Base-by-base conservation (phyloP, 2,113 vertebrate species). In the Sapayoa aenigma region DNA sequence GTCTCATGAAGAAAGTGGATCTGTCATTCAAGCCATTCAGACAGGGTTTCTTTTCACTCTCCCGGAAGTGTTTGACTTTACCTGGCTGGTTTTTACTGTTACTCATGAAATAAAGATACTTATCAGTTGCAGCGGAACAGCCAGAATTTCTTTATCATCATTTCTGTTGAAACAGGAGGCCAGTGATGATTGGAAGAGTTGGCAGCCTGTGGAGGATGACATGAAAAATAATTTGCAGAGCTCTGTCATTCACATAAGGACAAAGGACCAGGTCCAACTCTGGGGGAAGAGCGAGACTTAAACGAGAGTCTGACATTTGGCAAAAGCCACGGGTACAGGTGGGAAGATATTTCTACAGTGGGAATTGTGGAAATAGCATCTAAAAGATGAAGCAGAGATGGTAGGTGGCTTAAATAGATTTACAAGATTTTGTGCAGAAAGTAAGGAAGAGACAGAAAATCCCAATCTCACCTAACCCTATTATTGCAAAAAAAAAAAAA, bases 61-160 rank as follows among this genome's bases (percentile, higher is more conserved):
- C n/a, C 82, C 94, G 84, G 66, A 95, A 97, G 80, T 63, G 84
- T 60, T 89, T 93, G 65, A 62, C 67, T 77, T 84, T 74, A 71
- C 35, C 60, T 78, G 73, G 55, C 5, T 2, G 33, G 78, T 94
- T 90, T 89, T 77, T 93, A 53, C 63, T 50, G 59, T 50, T 92
- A 89, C 18, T 7, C 47, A 44, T 18, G 50, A 91, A 91, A 89
- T 85, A 87, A 92, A 89, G 95, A 93, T 94, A 95, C 79, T 49
- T 84, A 91, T 86, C 91, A 71, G 33, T 55, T 79, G n/a, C 3
- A 46, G 37, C 15, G 30, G 28, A 91, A 73, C n/a, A 88, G 53
- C 16, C 84, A 91, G 58, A 93, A 77, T n/a, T 60, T 15, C 59
- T 78, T 86, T 77, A 73, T 33, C 75, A 55, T 86, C 76, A 84